Evolutionary conservation across 2,797 vertebrate species (phyloP).

Genomic region (Enteromius unitaeniatus): DNA sequence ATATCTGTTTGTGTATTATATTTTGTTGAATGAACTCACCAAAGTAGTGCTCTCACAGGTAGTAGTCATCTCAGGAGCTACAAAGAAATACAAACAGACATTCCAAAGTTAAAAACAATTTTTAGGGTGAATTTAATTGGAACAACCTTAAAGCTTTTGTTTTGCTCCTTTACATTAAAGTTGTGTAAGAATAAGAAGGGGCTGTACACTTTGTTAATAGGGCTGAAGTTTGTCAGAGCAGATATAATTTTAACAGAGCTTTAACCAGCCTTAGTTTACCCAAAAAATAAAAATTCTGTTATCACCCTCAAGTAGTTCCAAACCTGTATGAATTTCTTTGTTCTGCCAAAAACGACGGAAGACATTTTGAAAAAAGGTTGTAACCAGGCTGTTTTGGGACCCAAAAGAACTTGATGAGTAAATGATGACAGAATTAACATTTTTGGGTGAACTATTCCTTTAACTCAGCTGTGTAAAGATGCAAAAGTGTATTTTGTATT

Average conservation of each 20-base stretch:
- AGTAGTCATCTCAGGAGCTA: constrained; percentile 25
- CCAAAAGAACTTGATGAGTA: no score
- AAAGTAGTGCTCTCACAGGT: neutral
- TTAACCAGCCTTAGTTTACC: neutral
- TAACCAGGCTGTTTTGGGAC: no score
- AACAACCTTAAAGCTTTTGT: neutral
- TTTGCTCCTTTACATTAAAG: neutral
- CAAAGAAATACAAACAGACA: constrained; percentile 7
- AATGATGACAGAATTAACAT: no score
- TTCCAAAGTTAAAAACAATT: neutral
- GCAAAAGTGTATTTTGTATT: no score
- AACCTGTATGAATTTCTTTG: no score
- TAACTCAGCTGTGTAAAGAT: no score
- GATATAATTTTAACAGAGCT: neutral
- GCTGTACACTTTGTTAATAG: neutral
- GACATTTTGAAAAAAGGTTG: no score
- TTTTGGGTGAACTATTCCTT: no score
- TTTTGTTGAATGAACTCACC: constrained; percentile 4
- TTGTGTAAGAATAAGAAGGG: neutral
- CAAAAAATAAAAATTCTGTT: no score
- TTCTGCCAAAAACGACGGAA: no score
- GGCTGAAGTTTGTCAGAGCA: neutral
- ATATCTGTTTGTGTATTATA: constrained; percentile 27
- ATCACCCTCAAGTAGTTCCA: no score
- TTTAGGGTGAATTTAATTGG: neutral